phyloP scores from a whole-genome alignment of 2,113 vertebrate species.

The Hippoglossus stenolepis region DNA sequence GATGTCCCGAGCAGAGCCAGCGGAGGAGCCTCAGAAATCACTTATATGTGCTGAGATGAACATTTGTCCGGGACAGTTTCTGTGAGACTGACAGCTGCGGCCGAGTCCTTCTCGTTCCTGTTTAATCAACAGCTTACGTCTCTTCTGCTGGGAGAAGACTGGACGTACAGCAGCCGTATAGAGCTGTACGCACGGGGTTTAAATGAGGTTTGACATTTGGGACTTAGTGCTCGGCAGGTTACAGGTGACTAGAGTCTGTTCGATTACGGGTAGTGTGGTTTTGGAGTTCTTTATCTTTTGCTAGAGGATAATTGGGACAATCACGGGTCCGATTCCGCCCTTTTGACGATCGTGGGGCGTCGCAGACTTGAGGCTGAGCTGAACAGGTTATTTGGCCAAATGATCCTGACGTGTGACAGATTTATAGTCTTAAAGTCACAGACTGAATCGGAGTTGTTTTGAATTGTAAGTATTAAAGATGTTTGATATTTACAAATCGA shows the following conservation, averaged over 20 bases:
- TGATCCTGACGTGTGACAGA: no score
- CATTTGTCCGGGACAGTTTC: constrained; percentile 7
- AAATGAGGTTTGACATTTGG: neutral
- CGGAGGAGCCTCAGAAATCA: constrained; percentile 41
- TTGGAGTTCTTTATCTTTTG: neutral
- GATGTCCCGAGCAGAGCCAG: constrained; percentile 28
- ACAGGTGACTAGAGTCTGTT: neutral
- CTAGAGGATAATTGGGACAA: neutral
- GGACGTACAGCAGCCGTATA: neutral
- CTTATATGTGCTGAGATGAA: constrained; percentile 26
- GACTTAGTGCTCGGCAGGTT: neutral
- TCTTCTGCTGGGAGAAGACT: neutral
- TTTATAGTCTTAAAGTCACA: no score
- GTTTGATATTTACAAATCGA: no score
- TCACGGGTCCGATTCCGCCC: neutral
- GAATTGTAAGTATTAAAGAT: no score
- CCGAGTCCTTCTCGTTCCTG: neutral
- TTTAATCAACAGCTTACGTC: neutral
- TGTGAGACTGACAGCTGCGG: neutral
- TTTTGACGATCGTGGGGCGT: no score
- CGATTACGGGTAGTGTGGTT: neutral
- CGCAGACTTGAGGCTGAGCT: no score
- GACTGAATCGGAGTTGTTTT: no score
- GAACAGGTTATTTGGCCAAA: no score
- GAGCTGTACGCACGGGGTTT: neutral